Evolutionary conservation across 1,140 invertebrate genomes (phyloP).

Genomic region (Anadara kagoshimensis): DNA sequence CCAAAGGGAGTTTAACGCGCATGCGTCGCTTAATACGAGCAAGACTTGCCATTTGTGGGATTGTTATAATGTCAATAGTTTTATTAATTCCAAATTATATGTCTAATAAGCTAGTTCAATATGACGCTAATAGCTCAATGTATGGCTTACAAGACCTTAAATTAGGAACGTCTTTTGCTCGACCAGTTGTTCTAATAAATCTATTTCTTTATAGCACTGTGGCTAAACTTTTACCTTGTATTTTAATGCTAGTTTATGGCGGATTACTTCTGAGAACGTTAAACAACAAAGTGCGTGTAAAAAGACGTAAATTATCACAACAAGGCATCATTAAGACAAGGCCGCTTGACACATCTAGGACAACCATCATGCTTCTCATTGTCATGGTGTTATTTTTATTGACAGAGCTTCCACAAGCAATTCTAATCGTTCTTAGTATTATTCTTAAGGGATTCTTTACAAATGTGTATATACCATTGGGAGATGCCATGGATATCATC

Average conservation of each 20-base stretch:
- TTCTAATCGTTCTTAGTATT: slow-evolving; percentile 70
- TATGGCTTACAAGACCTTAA: slow-evolving; percentile 49
- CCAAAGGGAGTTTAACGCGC: slow-evolving; percentile 80
- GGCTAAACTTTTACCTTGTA: slow-evolving; percentile 73
- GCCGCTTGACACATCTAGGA: slow-evolving; percentile 84
- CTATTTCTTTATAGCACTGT: slow-evolving; percentile 62
- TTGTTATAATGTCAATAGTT: slow-evolving; percentile 83
- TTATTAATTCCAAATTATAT: slow-evolving; percentile 85
- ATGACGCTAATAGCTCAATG: slow-evolving; percentile 24
- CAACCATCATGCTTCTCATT: slow-evolving; percentile 91
- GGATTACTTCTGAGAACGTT: slow-evolving; percentile 70
- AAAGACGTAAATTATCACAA: slow-evolving; percentile 56
- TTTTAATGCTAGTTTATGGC: slow-evolving; percentile 73
- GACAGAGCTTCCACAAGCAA: slow-evolving; percentile 86
- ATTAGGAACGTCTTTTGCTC: slow-evolving; percentile 41
- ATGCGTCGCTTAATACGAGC: slow-evolving; percentile 77
- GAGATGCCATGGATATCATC: slow-evolving; percentile 92
- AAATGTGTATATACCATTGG: slow-evolving; percentile 77
- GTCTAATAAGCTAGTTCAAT: slow-evolving; percentile 48
- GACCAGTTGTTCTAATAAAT: slow-evolving; percentile 57
- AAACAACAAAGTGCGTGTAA: slow-evolving; percentile 57
- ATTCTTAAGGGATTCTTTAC: slow-evolving; percentile 58
- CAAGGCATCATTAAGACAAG: slow-evolving; percentile 22
- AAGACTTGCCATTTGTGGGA: slow-evolving; percentile 81
- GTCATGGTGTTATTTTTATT: slow-evolving; percentile 89